Conservation (phyloP, 2,797 vertebrate species). For the Otolemur crassicaudatus region DNA sequence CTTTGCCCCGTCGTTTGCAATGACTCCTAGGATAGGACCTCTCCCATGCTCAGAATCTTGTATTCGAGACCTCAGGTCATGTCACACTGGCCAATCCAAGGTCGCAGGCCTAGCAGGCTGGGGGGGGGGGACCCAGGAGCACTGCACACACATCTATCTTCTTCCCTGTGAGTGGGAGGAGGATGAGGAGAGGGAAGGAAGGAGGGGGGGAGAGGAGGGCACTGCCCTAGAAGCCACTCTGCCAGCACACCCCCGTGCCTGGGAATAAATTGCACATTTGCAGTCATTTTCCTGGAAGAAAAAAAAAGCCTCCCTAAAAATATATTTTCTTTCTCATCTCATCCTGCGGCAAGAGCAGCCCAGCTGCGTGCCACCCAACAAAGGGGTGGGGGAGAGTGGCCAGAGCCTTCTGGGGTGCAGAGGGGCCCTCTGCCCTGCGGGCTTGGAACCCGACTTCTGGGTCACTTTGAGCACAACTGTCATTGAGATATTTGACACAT, state of each 20-base stretch:
- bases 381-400: neutral
- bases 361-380: neutral
- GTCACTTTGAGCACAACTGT: neutral
- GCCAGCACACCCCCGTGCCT: neutral
- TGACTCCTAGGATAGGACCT: neutral
- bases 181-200: too few relatives aligned
- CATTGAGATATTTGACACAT: rapidly evolving
- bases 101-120: neutral
- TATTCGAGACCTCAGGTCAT: neutral
- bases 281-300: constrained; percentile 69
- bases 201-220: too few relatives aligned
- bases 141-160: neutral
- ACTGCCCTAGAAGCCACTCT: neutral
- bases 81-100: neutral
- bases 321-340: constrained; percentile 62
- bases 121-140: neutral
- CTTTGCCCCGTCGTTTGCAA: neutral
- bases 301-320: constrained; percentile 66
- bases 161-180: neutral
- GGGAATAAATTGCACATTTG: constrained; percentile 59
- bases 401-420: rapidly evolving
- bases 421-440: neutral
- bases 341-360: constrained; percentile 22
- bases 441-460: rapidly evolving
- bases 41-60: neutral